Evolutionary conservation across 2,888 invertebrate genomes (phyloP), one percentile per base, ranked within the genome.

Genomic region (Lasioglossum calceatum): DNA sequence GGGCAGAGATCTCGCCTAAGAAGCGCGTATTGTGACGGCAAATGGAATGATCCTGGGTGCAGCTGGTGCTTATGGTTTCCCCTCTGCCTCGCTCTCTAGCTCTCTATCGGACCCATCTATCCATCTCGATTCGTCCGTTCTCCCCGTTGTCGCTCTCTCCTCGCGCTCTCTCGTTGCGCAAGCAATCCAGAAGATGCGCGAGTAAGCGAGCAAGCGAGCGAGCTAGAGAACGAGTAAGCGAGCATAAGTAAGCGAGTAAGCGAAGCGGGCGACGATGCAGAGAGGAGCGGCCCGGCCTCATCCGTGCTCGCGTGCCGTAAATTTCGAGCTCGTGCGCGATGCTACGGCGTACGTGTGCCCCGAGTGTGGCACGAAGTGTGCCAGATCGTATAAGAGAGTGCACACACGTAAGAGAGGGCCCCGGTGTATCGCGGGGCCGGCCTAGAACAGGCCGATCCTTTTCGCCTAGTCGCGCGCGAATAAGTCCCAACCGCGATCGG

Each of bases 301-400:
- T 90, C 90, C 88, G 88, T 88, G 94, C 93, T 95, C 95, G 95
- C 95, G 95, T 95, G 95, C 95, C 95, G 94, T 95, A 95, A 95
- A 95, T 94, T 95, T 94, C 91, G 94, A 95, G 94, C 94, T 94
- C 94, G 94, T 94, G 95, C 94, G 93, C 93, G 93, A 91, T 92
- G 89, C 92, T 92, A 92, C 92, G 92, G 94, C 93, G 93, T 94
- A 94, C 93, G 93, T 94, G 94, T 93, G 93, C 94, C 93, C 92
- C 94, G 92, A 94, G 94, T 94, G 94, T 93, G 90, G 94, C 94
- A 94, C 93, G 94, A 94, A 94, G 94, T 94, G 94, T 94, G 94
- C 94, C 94, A 94, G 93, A 94, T 93, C 91, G 90, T 84, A 84
- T 87, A 86, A 79, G 79, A 82, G 87, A 88, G 87, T 54, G 64